These are phyloP conservation scores for Emys orbicularis DNA, from an alignment of 2,797 vertebrate species.

Conservation along the genomic window DNA sequence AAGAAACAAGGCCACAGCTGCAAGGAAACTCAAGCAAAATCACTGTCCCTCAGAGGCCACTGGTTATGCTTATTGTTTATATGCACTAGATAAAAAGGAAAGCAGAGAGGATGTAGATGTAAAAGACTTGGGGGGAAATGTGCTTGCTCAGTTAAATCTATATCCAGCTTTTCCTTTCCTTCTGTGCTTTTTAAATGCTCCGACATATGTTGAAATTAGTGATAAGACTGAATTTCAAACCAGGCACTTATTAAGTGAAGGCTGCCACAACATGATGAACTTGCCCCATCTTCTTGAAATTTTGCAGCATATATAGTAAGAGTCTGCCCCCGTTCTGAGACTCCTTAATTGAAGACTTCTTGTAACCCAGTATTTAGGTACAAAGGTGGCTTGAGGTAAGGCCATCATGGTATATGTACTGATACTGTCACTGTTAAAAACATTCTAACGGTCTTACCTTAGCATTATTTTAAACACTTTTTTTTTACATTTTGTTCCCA, in stretches of 20 bases:
- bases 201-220: not conserved
- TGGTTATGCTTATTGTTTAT: constrained; percentile 44
- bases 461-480: not conserved
- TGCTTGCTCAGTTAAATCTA: constrained; percentile 23
- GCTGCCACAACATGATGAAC: not conserved
- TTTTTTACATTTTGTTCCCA: not conserved
- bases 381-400: not conserved
- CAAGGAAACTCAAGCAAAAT: constrained; percentile 62
- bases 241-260: not conserved
- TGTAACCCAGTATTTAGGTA: not conserved
- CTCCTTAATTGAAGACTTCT: not conserved
- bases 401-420: not conserved
- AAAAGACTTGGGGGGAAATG: constrained; percentile 8
- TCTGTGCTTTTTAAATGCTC: not conserved
- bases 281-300: not conserved
- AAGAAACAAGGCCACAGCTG: constrained; percentile 61
- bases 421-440: not conserved
- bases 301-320: not conserved
- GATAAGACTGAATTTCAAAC: not conserved
- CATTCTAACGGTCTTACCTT: not conserved
- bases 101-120: constrained; percentile 4
- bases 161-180: not conserved
- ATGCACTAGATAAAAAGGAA: constrained; percentile 50
- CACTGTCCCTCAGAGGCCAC: not conserved
- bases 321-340: not conserved